Percentiles rank a stretch among this genome's conserved stretches.
Evolutionary conservation across 2,888 invertebrate genomes (phyloP).

Genomic region (Hydropsyche betteni): DNA sequence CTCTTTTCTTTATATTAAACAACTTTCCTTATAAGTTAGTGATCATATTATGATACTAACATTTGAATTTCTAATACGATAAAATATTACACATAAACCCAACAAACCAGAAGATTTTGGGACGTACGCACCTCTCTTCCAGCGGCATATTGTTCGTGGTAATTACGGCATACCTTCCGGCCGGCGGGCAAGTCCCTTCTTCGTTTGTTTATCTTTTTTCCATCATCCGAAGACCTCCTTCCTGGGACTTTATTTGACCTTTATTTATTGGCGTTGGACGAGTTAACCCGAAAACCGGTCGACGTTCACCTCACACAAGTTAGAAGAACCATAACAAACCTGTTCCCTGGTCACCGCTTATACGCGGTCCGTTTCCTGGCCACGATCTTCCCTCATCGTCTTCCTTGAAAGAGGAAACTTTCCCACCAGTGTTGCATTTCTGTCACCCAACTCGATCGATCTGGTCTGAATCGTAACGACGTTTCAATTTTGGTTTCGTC

Average conservation of each 20-base stretch:
- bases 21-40: no score
- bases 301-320: conserved; percentile 1
- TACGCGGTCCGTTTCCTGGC: conserved; percentile 29
- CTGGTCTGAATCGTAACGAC: neutral
- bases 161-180: conserved; percentile 25
- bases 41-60: no score
- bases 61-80: no score
- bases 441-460: neutral
- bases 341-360: conserved; percentile 22
- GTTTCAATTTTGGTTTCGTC: neutral
- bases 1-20: no score
- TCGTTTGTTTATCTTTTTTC: neutral
- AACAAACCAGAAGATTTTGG: neutral
- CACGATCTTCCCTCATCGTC: neutral
- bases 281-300: conserved; percentile 43
- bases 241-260: conserved; percentile 25
- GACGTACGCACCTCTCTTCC: neutral
- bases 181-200: neutral
- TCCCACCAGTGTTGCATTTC: neutral
- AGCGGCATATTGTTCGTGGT: neutral
- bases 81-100: no score
- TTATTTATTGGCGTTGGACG: conserved; percentile 21
- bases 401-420: neutral
- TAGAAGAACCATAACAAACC: conserved; percentile 38
- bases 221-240: neutral